phyloP scores from a whole-genome alignment of 2,113 vertebrate species.

The Toxotes jaculatrix region DNA sequence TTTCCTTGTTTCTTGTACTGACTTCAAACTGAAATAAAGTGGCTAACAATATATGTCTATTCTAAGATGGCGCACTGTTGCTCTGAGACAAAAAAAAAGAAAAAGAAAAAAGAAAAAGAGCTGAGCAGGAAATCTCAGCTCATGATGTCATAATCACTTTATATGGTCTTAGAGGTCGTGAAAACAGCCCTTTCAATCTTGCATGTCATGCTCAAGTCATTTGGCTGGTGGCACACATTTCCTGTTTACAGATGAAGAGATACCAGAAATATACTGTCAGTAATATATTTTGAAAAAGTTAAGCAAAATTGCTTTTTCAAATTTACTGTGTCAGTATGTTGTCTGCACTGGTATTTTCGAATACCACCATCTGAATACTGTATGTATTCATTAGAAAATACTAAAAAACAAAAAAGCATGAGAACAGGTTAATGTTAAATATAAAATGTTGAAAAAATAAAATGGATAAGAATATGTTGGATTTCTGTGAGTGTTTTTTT shows the following conservation, averaged over 20 bases:
- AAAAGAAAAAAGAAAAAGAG: slow-evolving; percentile 3
- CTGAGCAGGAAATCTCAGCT: slow-evolving; percentile 26
- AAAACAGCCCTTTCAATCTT: background rate
- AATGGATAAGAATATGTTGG: too few relatives aligned
- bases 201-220: background rate
- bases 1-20: slow-evolving; percentile 57
- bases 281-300: background rate
- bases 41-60: background rate
- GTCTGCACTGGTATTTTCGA: too few relatives aligned
- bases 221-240: background rate
- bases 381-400: background rate
- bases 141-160: slow-evolving; percentile 19
- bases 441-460: too few relatives aligned
- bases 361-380: too few relatives aligned
- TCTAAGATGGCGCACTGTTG: slow-evolving; percentile 6
- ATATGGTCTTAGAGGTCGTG: background rate
- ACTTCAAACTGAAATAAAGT: slow-evolving; percentile 35
- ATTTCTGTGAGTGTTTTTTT: too few relatives aligned
- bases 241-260: background rate
- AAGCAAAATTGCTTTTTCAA: background rate
- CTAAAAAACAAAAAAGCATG: background rate
- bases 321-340: background rate
- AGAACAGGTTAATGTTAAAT: background rate
- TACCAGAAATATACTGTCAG: background rate
- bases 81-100: background rate